A percentile compares a stretch with the other conserved stretches of the same genome.
Evolutionary conservation across 2,888 invertebrate species (phyloP).

Genomic region (Drosophila nigricruria): DNA sequence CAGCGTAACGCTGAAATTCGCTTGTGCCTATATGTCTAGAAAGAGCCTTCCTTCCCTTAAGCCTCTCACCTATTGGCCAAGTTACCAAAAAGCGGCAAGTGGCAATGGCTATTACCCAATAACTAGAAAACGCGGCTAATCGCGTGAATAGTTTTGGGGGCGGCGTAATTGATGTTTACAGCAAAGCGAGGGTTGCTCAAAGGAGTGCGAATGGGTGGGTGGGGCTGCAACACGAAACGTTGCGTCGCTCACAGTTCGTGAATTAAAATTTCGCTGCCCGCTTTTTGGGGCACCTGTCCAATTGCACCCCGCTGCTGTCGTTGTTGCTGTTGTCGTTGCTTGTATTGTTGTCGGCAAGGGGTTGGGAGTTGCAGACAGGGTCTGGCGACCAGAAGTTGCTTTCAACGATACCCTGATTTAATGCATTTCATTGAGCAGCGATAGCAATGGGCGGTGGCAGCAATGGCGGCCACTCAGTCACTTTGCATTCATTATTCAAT

Average conservation of each 20-base stretch:
- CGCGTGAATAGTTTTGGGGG: constrained; percentile 78
- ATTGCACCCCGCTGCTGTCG: constrained; percentile 14
- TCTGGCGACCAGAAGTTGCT: constrained; percentile 52
- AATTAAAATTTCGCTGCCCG: constrained; percentile 73
- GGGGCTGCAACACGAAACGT: constrained; percentile 4
- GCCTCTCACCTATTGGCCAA: constrained; percentile 9
- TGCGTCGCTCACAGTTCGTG: constrained; percentile 33
- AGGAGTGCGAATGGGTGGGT: not conserved
- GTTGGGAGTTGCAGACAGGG: not conserved
- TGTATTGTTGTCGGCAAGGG: constrained; percentile 17
- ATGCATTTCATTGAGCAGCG: constrained; percentile 78
- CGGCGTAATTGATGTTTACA: constrained; percentile 80
- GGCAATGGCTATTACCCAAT: constrained; percentile 72
- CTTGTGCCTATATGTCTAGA: constrained; percentile 31
- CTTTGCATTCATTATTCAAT: constrained; percentile 78
- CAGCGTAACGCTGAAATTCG: constrained; percentile 63
- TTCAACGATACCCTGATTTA: constrained; percentile 78
- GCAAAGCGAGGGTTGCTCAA: constrained; percentile 32
- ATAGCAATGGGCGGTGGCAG: constrained; percentile 55
- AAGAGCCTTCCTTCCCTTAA: not conserved
- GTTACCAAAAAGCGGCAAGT: constrained; percentile 27
- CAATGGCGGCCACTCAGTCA: constrained; percentile 62
- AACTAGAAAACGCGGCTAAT: constrained; percentile 75
- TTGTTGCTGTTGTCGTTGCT: not conserved
- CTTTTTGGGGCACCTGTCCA: constrained; percentile 53